Evolutionary conservation across 2,113 vertebrate species (phyloP).

Genomic region (Salvelinus sp.): DNA sequence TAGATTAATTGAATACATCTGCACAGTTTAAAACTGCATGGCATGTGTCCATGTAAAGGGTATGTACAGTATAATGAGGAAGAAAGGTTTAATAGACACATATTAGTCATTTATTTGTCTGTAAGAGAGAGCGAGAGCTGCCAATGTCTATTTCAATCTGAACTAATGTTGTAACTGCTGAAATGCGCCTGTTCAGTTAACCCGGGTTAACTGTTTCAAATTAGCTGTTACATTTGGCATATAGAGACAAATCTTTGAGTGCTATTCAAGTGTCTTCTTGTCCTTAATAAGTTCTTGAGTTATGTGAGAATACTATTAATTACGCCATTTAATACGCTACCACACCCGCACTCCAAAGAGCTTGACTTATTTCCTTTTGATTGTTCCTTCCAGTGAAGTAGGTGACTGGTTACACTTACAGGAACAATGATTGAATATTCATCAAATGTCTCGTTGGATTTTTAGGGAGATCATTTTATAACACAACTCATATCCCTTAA

Average conservation of each 20-base stretch:
- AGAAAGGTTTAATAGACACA: neutral
- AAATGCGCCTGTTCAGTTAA: slow-evolving; percentile 68
- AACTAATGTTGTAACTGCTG: slow-evolving; percentile 63
- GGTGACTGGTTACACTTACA: slow-evolving; percentile 47
- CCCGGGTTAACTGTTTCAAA: slow-evolving; percentile 71
- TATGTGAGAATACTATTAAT: slow-evolving; percentile 73
- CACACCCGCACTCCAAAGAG: slow-evolving; percentile 51
- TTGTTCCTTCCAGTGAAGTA: slow-evolving; percentile 6
- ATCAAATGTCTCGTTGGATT: slow-evolving; percentile 62
- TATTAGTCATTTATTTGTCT: slow-evolving; percentile 1
- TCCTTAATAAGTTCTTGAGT: slow-evolving; percentile 66
- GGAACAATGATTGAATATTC: slow-evolving; percentile 63
- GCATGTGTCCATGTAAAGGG: no score
- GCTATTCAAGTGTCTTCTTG: slow-evolving; percentile 67
- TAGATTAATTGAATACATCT: no score
- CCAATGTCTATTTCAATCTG: slow-evolving; percentile 39
- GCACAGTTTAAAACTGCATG: no score
- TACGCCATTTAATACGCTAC: slow-evolving; percentile 60
- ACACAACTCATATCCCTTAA: slow-evolving; percentile 32
- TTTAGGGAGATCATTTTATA: slow-evolving; percentile 31
- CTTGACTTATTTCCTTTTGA: slow-evolving; percentile 45
- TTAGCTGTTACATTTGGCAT: slow-evolving; percentile 70
- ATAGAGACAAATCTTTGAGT: slow-evolving; percentile 66
- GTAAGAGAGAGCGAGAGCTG: neutral
- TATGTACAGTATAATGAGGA: no score